A percentile compares a stretch with the other conserved stretches of the same genome.
Conservation (phyloP, 2,888 invertebrate genomes). For the Galerucella pusilla region DNA sequence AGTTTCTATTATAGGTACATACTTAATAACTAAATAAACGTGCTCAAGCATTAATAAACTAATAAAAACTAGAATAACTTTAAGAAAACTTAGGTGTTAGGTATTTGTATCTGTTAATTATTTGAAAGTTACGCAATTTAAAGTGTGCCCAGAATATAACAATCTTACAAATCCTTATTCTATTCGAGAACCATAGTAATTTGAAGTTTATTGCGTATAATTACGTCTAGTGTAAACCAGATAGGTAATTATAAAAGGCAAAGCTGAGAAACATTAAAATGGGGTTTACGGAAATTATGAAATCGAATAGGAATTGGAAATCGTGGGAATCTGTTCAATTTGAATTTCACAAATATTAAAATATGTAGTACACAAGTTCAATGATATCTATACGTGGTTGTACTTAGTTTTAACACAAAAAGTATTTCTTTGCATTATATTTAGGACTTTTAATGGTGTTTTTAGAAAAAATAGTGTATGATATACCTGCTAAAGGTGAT, state of each 20-base stretch:
- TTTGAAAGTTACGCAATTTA: not conserved
- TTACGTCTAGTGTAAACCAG: slow-evolving; percentile 19
- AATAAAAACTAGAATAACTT: too few relatives aligned
- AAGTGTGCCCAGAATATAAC: not conserved
- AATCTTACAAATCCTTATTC: slow-evolving; percentile 20
- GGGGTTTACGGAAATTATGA: slow-evolving; percentile 9
- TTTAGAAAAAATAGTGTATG: too few relatives aligned
- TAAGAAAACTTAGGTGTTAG: not conserved
- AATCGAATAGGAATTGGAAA: slow-evolving; percentile 5
- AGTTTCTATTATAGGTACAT: too few relatives aligned
- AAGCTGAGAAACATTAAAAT: slow-evolving; percentile 7
- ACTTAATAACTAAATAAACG: too few relatives aligned
- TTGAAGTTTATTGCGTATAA: slow-evolving; percentile 20
- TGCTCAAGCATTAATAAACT: too few relatives aligned
- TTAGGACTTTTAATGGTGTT: too few relatives aligned
- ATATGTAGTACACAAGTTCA: not conserved
- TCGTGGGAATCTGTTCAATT: slow-evolving; percentile 10
- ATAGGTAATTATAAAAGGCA: slow-evolving; percentile 17
- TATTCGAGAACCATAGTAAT: slow-evolving; percentile 14
- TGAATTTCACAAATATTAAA: slow-evolving; percentile 2
- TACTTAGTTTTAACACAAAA: not conserved
- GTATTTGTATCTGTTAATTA: not conserved
- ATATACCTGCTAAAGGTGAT: too few relatives aligned
- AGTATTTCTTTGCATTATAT: not conserved
- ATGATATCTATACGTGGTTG: not conserved